A percentile compares a stretch with the other conserved stretches of the same genome.
These are phyloP conservation scores for Embidobia sp. DNA, from an alignment of 2,888 invertebrate genomes.

Conservation along the genomic window DNA sequence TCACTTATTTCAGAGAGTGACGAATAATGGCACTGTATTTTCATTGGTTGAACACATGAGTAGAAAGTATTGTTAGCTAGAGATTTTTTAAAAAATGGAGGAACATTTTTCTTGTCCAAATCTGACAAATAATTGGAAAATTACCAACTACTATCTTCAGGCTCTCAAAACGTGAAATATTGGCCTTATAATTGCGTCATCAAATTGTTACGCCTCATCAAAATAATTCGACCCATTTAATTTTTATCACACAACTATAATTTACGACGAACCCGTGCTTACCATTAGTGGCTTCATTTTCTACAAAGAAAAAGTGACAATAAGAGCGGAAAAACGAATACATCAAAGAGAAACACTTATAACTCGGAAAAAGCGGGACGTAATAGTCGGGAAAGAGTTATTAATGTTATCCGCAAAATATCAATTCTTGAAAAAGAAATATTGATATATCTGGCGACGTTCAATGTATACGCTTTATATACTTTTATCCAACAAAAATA, in stretches of 20 bases:
- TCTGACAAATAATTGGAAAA: conserved; percentile 47
- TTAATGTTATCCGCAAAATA: conserved; percentile 6
- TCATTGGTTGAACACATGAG: conserved; percentile 42
- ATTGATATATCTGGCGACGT: conserved; percentile 9
- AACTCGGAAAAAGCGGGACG: too few species aligned
- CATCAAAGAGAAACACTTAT: too few species aligned
- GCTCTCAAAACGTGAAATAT: neutral
- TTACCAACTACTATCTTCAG: conserved; percentile 17
- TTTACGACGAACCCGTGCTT: too few species aligned
- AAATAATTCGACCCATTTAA: neutral
- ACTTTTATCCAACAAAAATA: conserved; percentile 5
- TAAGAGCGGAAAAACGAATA: too few species aligned
- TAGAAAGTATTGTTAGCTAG: conserved; percentile 29
- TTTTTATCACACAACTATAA: too few species aligned
- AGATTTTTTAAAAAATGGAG: conserved; percentile 16
- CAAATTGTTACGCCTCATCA: neutral
- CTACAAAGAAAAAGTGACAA: too few species aligned
- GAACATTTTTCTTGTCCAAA: conserved; percentile 23
- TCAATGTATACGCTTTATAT: conserved; percentile 2
- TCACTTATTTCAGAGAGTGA: conserved; percentile 49
- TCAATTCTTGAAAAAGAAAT: conserved; percentile 13
- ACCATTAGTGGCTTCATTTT: too few species aligned
- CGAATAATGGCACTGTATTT: conserved; percentile 46
- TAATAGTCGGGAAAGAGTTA: conserved; percentile 3
- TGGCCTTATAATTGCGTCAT: conserved; percentile 1